Percentiles rank a stretch among this genome's conserved stretches.
Evolutionary conservation across 2,797 vertebrate genomes (phyloP).

Genomic region (Enteromius trimaculatus): DNA sequence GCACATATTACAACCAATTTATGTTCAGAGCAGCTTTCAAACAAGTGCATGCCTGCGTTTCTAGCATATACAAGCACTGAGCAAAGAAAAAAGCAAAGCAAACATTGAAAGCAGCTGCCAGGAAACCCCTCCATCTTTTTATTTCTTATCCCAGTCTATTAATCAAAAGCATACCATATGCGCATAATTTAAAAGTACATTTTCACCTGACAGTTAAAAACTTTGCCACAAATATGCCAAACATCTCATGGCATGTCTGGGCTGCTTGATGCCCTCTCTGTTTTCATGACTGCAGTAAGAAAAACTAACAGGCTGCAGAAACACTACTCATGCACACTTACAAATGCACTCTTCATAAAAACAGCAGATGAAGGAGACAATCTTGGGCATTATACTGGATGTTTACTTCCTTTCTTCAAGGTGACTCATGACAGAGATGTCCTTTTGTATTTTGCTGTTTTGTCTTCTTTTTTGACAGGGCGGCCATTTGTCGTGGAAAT

Average conservation of each 20-base stretch:
- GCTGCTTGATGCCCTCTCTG: neutral
- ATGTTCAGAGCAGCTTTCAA: neutral
- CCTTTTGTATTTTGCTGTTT: rapidly evolving
- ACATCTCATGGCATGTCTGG: neutral
- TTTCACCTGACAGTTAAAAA: neutral
- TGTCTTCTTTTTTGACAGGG: rapidly evolving
- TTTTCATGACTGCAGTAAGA: neutral
- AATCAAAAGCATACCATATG: neutral
- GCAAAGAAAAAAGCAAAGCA: neutral
- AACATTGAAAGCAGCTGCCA: neutral
- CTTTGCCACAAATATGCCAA: neutral
- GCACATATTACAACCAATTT: constrained; percentile 10
- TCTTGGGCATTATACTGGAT: constrained; percentile 60
- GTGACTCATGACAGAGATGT: neutral
- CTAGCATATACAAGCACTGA: neutral
- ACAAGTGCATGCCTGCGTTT: neutral
- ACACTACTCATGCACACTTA: neutral
- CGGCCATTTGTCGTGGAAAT: constrained; percentile 22
- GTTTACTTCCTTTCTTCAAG: constrained; percentile 42
- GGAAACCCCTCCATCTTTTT: neutral
- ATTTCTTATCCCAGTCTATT: neutral
- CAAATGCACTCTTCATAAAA: neutral
- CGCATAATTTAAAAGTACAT: neutral
- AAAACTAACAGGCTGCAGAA: neutral
- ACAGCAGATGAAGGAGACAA: constrained; percentile 60